A percentile compares a stretch with the other conserved stretches of the same genome.
Conservation (phyloP, 2,797 vertebrate genomes). For the Girardinus metallicus region DNA sequence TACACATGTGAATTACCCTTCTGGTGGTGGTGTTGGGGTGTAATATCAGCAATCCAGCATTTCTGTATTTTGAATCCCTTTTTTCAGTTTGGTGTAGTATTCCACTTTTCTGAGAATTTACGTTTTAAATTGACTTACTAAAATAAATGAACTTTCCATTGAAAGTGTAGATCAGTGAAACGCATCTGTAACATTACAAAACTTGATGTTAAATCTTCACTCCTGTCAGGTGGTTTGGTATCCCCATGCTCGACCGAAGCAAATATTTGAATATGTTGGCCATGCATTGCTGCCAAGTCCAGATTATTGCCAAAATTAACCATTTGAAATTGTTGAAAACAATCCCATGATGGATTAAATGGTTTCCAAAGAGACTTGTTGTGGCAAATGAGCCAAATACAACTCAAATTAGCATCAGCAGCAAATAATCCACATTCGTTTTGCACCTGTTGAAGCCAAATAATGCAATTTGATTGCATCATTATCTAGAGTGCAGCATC, state of each 20-base stretch:
- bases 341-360: slow-evolving; percentile 34
- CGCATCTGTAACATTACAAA: not conserved
- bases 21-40: not conserved
- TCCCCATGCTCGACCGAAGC: not conserved
- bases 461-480: slow-evolving; percentile 79
- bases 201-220: not conserved
- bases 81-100: not conserved
- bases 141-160: not conserved
- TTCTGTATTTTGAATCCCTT: not conserved
- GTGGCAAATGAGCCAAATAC: slow-evolving; percentile 58
- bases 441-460: slow-evolving; percentile 77
- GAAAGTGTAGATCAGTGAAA: not conserved
- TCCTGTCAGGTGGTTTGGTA: not conserved
- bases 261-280: not conserved
- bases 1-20: not conserved
- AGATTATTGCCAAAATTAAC: slow-evolving; percentile 42
- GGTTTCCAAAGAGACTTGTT: slow-evolving; percentile 55
- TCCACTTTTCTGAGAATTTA: not conserved
- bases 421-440: slow-evolving; percentile 52
- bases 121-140: not conserved
- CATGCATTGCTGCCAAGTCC: slow-evolving; percentile 1
- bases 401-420: slow-evolving; percentile 66
- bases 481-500: slow-evolving; percentile 68
- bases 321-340: slow-evolving; percentile 48
- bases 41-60: not conserved